phyloP scores from a whole-genome alignment of 53 echinoderm and acorn worm species.

The Arbacia lixula region DNA sequence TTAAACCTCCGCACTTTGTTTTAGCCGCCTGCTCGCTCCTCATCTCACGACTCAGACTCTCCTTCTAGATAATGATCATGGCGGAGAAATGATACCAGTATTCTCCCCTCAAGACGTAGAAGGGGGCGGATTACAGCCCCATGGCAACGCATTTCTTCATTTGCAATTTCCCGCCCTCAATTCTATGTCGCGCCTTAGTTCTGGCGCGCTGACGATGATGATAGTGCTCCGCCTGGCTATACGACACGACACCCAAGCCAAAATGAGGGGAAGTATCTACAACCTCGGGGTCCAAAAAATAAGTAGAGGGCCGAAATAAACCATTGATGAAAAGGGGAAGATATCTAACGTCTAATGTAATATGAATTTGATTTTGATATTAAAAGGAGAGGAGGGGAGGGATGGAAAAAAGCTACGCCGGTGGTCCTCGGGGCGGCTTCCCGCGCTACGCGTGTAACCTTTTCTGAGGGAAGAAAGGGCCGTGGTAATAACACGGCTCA shows the following conservation, averaged over 20 bases:
- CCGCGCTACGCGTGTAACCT: conserved; percentile 42
- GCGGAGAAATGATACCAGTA: too few species aligned
- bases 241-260: conserved; percentile 31
- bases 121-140: conserved; percentile 20
- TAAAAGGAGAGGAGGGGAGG: too few species aligned
- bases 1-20: too few species aligned
- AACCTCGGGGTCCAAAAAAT: conserved; percentile 33
- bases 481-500: conserved; percentile 47
- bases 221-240: conserved; percentile 37
- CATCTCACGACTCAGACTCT: too few species aligned
- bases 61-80: too few species aligned
- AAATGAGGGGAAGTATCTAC: conserved; percentile 42
- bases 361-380: conserved; percentile 53
- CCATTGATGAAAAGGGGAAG: conserved; percentile 12
- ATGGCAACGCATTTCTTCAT: conserved; percentile 45
- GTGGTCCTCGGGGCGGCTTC: conserved; percentile 3
- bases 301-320: conserved; percentile 11
- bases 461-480: conserved; percentile 34
- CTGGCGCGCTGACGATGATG: conserved; percentile 25
- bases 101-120: too few species aligned
- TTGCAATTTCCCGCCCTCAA: conserved; percentile 48
- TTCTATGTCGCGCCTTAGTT: conserved; percentile 14
- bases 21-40: too few species aligned
- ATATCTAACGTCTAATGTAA: conserved; percentile 39
- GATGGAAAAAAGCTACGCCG: conserved; percentile 29